Base-by-base conservation (phyloP, 1,140 invertebrate genomes). In the Ruditapes philippinarum region DNA sequence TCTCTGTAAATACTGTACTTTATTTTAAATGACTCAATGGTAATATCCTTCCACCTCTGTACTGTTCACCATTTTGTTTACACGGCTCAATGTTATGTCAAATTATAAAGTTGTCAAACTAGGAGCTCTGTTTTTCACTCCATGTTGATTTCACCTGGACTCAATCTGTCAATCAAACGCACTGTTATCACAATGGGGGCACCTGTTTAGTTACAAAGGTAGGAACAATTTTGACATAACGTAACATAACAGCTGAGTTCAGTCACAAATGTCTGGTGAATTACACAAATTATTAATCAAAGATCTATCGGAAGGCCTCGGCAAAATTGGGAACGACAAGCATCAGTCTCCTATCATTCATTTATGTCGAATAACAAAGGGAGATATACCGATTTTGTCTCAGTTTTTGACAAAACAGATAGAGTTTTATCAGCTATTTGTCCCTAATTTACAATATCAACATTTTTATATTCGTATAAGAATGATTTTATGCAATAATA, bases 71-170 rank as follows among this genome's bases (percentile, higher is more conserved):
- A 14, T 45, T 45, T 45, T 45, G 42, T 45, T 45, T 45, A 45
- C 42, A 28, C 57, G 4, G 2, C 25, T 62, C 57, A n/a, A 25
- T 14, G 22, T 62, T 62, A 70, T 70, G 36, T 70, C 33, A 70
- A 70, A 38, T 70, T 84, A 84, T 84, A 73, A 84, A 84, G 42
- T 68, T 84, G 82, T 84, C 82, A 84, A 83, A 70, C 65, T 70
- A 31, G 22, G 9, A 65, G 2, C 65, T 28, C 3, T 17, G 65
- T 84, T 84, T 84, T 84, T 84, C 82, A 68, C 31, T 83, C 42
- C 62, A 70, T 84, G 62, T 70, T 36, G 82, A 84, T 84, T 84
- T 84, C 82, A 84, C 82, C 82, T 84, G 82, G 82, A 84, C 82
- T 74, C 51, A 74, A 84, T 42, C 82, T 84, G 82, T 84, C 82